These are phyloP conservation scores for Meteorus sp. DNA, from an alignment of 1,140 invertebrate species.

Conservation along the genomic window DNA sequence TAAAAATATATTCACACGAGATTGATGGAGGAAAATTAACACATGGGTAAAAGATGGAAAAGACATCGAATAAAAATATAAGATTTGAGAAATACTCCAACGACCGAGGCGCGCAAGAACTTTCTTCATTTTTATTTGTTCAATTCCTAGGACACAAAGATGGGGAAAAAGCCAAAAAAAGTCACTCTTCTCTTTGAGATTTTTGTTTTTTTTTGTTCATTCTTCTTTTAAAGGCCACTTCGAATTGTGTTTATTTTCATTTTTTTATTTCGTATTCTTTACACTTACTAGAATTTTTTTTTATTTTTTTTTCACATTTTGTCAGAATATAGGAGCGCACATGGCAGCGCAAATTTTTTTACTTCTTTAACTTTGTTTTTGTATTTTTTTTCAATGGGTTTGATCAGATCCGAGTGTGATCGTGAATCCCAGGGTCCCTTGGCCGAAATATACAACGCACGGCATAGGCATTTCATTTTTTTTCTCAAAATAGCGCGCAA, in stretches of 20 bases:
- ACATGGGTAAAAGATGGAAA: neutral
- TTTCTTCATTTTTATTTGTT: conserved; percentile 28
- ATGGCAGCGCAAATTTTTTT: conserved; percentile 36
- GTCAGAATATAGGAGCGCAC: conserved; percentile 32
- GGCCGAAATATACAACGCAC: too few species aligned
- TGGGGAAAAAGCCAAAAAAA: conserved; percentile 19
- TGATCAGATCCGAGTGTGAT: too few species aligned
- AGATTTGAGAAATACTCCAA: conserved; percentile 8
- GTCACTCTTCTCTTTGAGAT: conserved; percentile 24
- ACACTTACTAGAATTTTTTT: conserved; percentile 46
- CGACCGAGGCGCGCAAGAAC: conserved; percentile 20
- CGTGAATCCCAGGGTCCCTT: too few species aligned
- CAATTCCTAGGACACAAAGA: conserved; percentile 30
- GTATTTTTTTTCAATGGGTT: too few species aligned
- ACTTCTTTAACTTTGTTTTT: too few species aligned
- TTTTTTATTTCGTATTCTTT: too few species aligned
- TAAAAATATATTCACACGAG: neutral
- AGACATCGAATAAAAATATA: neutral
- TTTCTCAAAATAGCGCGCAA: too few species aligned
- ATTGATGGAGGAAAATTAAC: neutral
- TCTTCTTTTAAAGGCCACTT: conserved; percentile 37
- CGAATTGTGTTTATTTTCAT: conserved; percentile 39
- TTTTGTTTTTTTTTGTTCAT: conserved; percentile 44
- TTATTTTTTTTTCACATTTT: conserved; percentile 27
- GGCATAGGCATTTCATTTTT: too few species aligned